A percentile compares a stretch with the other conserved stretches of the same genome.
Conservation (phyloP, 2,113 vertebrate species). For the Gulo gulo region DNA sequence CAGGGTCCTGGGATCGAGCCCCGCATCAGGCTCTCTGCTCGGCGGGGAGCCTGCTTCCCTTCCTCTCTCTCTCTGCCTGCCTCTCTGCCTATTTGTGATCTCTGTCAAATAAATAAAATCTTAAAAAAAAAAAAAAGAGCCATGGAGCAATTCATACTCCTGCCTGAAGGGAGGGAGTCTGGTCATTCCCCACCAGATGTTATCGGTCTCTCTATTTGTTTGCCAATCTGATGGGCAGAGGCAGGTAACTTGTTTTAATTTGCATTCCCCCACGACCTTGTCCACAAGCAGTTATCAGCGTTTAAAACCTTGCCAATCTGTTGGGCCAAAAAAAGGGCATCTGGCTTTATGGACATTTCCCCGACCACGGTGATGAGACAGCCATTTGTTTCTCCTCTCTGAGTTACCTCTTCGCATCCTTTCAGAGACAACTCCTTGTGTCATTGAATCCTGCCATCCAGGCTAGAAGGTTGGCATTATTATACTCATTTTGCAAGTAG, state of each 20-base stretch:
- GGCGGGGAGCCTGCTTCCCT: too few relatives aligned
- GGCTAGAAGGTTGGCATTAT: background rate
- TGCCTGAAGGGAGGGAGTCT: background rate
- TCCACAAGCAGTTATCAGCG: background rate
- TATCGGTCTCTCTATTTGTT: background rate
- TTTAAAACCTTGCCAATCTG: background rate
- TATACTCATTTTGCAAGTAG: background rate
- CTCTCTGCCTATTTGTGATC: too few relatives aligned
- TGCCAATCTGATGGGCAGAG: slow-evolving; percentile 10
- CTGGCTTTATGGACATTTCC: background rate
- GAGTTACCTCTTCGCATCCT: background rate
- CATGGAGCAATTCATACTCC: background rate
- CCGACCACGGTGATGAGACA: too few relatives aligned
- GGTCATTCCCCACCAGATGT: background rate
- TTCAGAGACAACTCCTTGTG: background rate
- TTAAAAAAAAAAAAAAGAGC: too few relatives aligned
- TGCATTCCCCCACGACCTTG: background rate
- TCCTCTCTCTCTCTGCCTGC: too few relatives aligned
- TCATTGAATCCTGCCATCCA: background rate
- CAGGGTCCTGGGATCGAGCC: too few relatives aligned
- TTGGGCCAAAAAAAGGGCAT: background rate
- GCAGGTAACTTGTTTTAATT: background rate
- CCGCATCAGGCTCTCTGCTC: too few relatives aligned
- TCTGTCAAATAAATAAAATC: too few relatives aligned
- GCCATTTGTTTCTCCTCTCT: background rate